A percentile compares a stretch with the other conserved stretches of the same genome.
phyloP scores from a whole-genome alignment of 2,797 vertebrate species.

The Tokudaia tokunoshimensis region DNA sequence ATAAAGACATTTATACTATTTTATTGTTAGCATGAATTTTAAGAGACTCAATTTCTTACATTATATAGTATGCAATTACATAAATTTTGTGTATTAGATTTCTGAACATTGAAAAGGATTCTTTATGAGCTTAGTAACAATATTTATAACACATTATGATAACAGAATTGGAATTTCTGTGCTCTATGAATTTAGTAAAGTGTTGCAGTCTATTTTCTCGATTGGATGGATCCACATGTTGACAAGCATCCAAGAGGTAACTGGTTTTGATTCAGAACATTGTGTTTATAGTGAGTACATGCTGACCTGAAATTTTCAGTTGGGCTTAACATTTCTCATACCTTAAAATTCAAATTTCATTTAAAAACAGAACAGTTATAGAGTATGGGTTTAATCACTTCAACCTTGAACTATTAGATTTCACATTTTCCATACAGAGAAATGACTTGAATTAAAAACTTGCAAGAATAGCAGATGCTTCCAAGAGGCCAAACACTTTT shows the following conservation, averaged over 20 bases:
- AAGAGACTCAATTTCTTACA: not conserved
- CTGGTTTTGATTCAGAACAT: not conserved
- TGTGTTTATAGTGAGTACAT: not conserved
- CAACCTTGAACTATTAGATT: not conserved
- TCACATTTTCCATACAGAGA: not conserved
- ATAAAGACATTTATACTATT: constrained; percentile 40
- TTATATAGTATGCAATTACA: not conserved
- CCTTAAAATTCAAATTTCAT: not conserved
- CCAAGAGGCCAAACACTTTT: not conserved
- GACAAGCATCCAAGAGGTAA: not conserved
- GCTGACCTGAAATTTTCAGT: not conserved
- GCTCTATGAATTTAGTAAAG: not conserved
- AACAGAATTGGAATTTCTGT: not conserved
- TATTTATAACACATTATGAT: not conserved
- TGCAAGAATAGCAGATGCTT: not conserved
- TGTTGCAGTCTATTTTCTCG: not conserved
- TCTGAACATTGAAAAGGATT: constrained; percentile 11
- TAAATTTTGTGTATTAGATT: not conserved
- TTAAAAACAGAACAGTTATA: not conserved
- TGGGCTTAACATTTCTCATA: not conserved
- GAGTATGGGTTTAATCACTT: not conserved
- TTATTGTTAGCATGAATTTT: constrained; percentile 9
- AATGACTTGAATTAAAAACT: not conserved
- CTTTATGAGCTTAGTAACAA: not conserved
- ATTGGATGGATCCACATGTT: not conserved